Conservation (phyloP, 2,888 invertebrate genomes). For the Drosophila mimetica region DNA sequence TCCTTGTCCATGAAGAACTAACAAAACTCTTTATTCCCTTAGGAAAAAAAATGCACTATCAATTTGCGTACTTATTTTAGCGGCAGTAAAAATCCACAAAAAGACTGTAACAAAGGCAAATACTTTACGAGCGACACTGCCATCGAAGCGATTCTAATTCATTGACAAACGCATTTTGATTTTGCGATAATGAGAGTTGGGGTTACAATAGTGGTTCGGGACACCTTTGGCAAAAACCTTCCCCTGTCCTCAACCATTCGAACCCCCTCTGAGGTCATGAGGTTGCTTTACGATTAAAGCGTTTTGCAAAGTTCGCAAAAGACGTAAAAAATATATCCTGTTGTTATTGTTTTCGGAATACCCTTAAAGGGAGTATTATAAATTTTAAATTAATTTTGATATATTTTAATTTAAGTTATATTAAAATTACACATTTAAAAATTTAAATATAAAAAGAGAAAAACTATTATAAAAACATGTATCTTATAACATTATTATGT, state of each 20-base stretch:
- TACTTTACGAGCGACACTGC: slow-evolving; percentile 50
- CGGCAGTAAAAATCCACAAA: slow-evolving; percentile 26
- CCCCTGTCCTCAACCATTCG: slow-evolving; percentile 14
- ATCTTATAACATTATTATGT: no score
- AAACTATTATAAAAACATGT: no score
- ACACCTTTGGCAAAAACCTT: slow-evolving; percentile 31
- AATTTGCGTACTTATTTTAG: neutral
- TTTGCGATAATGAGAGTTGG: slow-evolving; percentile 65
- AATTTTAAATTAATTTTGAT: neutral
- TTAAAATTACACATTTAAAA: no score
- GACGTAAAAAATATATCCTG: slow-evolving; percentile 46
- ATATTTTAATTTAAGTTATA: no score
- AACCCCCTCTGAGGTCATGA: slow-evolving; percentile 16
- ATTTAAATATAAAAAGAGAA: no score
- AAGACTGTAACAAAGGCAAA: slow-evolving; percentile 42
- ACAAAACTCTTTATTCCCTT: neutral
- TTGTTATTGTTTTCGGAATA: slow-evolving; percentile 14
- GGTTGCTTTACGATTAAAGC: slow-evolving; percentile 75
- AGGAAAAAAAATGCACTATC: neutral
- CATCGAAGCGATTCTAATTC: slow-evolving; percentile 73
- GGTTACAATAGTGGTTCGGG: neutral
- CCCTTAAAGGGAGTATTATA: neutral
- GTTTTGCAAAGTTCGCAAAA: slow-evolving; percentile 67
- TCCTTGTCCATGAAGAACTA: neutral
- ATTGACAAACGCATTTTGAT: slow-evolving; percentile 77